Base-by-base conservation (phyloP, 1,140 invertebrate species). In the Augochlora pura region DNA sequence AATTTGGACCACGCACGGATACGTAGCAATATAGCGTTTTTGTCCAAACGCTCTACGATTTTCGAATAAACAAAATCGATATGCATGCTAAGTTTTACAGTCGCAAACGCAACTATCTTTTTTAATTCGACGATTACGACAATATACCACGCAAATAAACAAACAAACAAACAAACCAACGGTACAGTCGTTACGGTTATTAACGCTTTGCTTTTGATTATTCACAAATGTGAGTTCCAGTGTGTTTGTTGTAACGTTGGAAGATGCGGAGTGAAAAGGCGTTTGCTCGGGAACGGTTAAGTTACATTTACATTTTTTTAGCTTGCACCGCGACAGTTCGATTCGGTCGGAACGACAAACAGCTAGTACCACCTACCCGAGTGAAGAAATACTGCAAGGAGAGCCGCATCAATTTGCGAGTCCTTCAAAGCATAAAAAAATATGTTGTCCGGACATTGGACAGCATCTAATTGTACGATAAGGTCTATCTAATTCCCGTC, bases 351-450 rank as follows among this genome's bases (percentile, higher is more conserved):
- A 27, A 62, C 12, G 59, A 9, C 25, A 10, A 27, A 62, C 5
- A 27, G 27, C 25, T 25, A 16, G 59, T 27, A 27, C 12, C 25
- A 62, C 25, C 18, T 57, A n/a, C 18, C 49, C n/a, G 18, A 57
- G 21, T 18, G 49, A n/a, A n/a, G 1, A n/a, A 21, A 57, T n/a
- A 57, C 54, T n/a, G 54, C 54, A 52, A 71, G 32, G 57, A 77
- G 59, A 63, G 57, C 21, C 66, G 66, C 16, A 18, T 60, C 39
- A 42, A 25, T 49, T 72, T 21, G 14, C 39, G 57, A 62, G n/a
- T 77, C 42, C 75, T 66, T 59, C 70, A 83, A 89, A 87, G 72
- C 84, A 81, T 87, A 76, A 80, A 88, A 89, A 88, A 90, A 88
- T 90, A 88, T n/a, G 81, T 74, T 85, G 70, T 79, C 73, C 83